Evolutionary conservation across 2,888 invertebrate species (phyloP).

Genomic region (Heterodera filipjevi): DNA sequence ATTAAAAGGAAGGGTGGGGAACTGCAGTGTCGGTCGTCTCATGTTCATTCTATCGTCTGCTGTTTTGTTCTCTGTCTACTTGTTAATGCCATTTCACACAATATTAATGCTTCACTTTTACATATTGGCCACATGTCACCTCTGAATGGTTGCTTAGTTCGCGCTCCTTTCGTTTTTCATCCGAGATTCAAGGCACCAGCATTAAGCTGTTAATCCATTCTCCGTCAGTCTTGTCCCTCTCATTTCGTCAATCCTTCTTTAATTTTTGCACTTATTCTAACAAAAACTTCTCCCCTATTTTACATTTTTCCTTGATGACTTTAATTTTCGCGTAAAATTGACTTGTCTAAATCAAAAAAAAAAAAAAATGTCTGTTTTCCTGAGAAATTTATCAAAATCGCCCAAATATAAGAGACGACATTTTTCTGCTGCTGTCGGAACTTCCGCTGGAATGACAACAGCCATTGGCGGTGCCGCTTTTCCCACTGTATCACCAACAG

Average conservation of each 20-base stretch:
- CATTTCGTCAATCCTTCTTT: neutral
- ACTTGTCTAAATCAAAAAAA: neutral
- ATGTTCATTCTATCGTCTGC: neutral
- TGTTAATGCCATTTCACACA: no score
- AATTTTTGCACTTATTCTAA: neutral
- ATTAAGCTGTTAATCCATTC: slow-evolving; percentile 2
- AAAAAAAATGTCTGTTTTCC: slow-evolving; percentile 3
- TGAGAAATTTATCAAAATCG: slow-evolving; percentile 1
- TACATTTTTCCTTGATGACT: neutral
- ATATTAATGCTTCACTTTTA: no score
- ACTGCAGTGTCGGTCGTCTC: no score
- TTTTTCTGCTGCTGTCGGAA: neutral
- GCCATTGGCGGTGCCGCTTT: slow-evolving; percentile 26
- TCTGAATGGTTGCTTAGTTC: neutral
- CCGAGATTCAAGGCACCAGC: neutral
- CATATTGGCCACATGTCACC: neutral
- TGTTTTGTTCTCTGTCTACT: neutral
- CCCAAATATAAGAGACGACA: neutral
- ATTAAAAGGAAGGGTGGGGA: no score
- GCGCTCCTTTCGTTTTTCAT: neutral
- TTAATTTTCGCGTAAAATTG: neutral
- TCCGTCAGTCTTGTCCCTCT: neutral
- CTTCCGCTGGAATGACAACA: neutral
- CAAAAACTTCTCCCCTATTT: neutral
- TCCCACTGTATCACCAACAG: slow-evolving; percentile 31